Evolutionary conservation across 2,113 vertebrate species (phyloP).

Genomic region (Hippocampus mohnikei): DNA sequence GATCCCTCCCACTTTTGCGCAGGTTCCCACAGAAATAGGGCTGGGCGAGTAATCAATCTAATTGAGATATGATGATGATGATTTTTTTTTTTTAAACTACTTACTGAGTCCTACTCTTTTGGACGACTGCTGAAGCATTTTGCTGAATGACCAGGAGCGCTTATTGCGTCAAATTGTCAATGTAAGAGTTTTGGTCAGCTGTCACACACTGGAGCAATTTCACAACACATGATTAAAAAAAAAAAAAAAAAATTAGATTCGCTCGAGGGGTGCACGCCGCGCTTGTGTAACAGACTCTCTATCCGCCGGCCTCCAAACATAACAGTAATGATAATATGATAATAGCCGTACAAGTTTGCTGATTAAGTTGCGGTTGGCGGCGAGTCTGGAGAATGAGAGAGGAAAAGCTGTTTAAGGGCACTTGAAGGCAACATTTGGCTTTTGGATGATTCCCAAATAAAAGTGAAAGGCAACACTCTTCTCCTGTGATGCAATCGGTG

Average conservation of each 20-base stretch:
- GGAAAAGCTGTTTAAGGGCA: background rate
- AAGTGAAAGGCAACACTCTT: slow-evolving; percentile 4
- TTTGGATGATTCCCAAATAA: background rate
- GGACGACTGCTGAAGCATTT: background rate
- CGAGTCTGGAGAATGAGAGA: background rate
- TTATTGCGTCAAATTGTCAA: background rate
- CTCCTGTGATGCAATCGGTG: background rate
- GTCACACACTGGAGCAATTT: background rate
- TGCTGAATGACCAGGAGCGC: background rate
- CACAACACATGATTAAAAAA: background rate
- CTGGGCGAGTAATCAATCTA: too few relatives aligned
- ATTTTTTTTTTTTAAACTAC: too few relatives aligned
- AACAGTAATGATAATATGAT: background rate
- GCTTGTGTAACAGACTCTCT: background rate
- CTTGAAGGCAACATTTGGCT: background rate
- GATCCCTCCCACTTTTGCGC: too few relatives aligned
- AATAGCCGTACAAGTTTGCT: background rate
- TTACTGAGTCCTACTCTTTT: background rate
- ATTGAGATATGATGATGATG: too few relatives aligned
- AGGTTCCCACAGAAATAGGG: too few relatives aligned
- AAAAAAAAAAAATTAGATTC: background rate
- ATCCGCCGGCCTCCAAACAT: background rate
- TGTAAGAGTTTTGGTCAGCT: background rate
- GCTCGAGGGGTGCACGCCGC: background rate
- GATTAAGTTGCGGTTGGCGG: background rate